Evolutionary conservation across 2,888 invertebrate species (phyloP).

Genomic region (Parnassius glacialis): DNA sequence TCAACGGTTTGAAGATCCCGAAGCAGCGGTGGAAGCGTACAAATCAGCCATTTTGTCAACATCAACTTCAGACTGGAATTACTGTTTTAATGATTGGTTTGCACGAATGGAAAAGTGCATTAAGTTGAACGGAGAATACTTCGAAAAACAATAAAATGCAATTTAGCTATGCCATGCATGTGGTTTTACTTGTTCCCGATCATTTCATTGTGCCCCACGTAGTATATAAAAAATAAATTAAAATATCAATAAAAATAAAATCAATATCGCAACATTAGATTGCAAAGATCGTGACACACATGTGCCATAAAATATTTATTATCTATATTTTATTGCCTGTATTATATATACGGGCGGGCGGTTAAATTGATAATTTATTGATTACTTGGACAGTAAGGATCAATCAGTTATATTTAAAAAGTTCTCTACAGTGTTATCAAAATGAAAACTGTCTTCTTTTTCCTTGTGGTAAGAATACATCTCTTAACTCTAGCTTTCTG

Average conservation of each 20-base stretch:
- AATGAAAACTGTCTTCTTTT: slow-evolving; percentile 11
- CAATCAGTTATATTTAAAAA: not conserved
- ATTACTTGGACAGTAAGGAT: not conserved
- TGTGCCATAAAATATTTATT: not conserved
- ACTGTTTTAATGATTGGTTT: too few species aligned
- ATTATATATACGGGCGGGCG: not conserved
- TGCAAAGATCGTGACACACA: not conserved
- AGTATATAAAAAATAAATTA: too few species aligned
- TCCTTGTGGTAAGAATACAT: slow-evolving; percentile 10
- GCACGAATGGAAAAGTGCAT: too few species aligned
- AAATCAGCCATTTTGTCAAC: too few species aligned
- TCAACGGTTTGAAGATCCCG: too few species aligned
- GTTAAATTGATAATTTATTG: not conserved
- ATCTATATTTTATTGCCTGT: not conserved
- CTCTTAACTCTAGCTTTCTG: not conserved
- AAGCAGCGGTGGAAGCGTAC: too few species aligned
- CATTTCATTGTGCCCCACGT: too few species aligned
- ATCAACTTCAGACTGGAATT: too few species aligned
- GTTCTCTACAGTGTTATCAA: not conserved
- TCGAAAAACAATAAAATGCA: too few species aligned
- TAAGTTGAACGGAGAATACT: too few species aligned
- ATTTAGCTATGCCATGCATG: too few species aligned
- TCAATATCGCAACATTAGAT: not conserved
- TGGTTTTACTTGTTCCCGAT: too few species aligned
- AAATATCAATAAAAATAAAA: not conserved